Base-by-base conservation (phyloP, 2,888 invertebrate species). In the Lissonota sp. region DNA sequence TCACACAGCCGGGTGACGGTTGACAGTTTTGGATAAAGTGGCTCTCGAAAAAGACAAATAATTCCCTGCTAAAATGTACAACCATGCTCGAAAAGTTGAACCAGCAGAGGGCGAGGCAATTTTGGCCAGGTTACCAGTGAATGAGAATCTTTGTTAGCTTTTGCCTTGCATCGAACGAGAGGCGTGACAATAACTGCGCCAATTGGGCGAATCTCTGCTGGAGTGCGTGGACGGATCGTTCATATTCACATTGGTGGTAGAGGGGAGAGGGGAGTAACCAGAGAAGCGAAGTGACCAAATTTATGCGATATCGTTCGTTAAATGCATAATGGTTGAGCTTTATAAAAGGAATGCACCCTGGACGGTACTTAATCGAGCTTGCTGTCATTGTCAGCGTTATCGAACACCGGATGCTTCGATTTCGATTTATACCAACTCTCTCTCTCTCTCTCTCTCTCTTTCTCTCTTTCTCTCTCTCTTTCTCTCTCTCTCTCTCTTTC, bases 371-470 rank as follows among this genome's bases (percentile, higher is more conserved):
- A 71, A 85, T 83, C 83, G 77, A 69, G 55, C 58, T 70, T 73
- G 66, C 76, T 82, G 76, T 84, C 81, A 82, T 84, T 84, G 81
- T 66, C 81, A 78, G 77, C 74, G 83, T 83, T 84, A 83, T 82
- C 78, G 73, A 58, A 70, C 70, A 78, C 70, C 78, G 75, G 73
- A 70, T 81, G 77, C 73, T 70, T 26, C 53, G 7, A 60, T 77
- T 78, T 80, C 64, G 55, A 75, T 83, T 80, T 74, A 83, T 42
- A 58, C 6, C 58, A 37, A n/a, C 39, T 60, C 14, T 39, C 12
- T 57, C 26, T 16, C 44, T 37, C 44, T 73, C 57, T 8, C 37
- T 26, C 8, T 8, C 44, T 4, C 44, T 4, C 44, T 44, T 4
- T 44, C 44, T 44, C 44, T 44, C 44, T 8, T 4, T 8, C 44